Conservation (phyloP, 1,140 invertebrate genomes). For the Oreohelix idahoensis region DNA sequence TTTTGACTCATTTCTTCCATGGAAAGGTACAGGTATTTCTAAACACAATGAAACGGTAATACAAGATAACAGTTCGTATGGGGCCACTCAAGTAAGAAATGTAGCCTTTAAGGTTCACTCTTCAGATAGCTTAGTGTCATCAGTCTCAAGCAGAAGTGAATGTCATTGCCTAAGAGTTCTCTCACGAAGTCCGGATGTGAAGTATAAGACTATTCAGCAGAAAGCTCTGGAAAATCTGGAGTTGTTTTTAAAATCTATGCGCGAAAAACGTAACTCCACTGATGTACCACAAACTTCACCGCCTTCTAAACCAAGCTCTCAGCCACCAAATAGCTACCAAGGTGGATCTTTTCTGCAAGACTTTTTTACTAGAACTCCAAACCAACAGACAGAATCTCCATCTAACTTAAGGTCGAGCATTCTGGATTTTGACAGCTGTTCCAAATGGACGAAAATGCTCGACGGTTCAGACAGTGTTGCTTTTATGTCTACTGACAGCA, state of each 20-base stretch:
- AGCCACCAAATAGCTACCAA: neutral
- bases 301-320: neutral
- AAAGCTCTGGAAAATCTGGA: conserved; percentile 24
- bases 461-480: neutral
- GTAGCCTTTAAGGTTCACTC: too few relatives aligned
- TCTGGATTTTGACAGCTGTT: neutral
- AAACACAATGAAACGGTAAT: neutral
- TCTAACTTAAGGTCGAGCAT: neutral
- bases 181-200: neutral
- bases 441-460: neutral
- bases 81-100: neutral
- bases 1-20: neutral
- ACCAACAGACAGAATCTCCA: neutral
- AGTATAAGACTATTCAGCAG: conserved; percentile 1
- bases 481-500: neutral
- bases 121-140: neutral
- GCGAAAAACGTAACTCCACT: neutral
- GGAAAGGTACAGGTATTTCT: neutral
- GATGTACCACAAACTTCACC: neutral
- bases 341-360: neutral
- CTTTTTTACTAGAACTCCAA: neutral
- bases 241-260: neutral
- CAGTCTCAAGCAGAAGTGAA: neutral
- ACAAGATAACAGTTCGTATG: neutral
- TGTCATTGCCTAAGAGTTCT: neutral